Percentiles rank a stretch among this genome's conserved stretches.
Conservation (phyloP, 53 echinoderm and acorn worm genomes). For the Zoroaster sp. region DNA sequence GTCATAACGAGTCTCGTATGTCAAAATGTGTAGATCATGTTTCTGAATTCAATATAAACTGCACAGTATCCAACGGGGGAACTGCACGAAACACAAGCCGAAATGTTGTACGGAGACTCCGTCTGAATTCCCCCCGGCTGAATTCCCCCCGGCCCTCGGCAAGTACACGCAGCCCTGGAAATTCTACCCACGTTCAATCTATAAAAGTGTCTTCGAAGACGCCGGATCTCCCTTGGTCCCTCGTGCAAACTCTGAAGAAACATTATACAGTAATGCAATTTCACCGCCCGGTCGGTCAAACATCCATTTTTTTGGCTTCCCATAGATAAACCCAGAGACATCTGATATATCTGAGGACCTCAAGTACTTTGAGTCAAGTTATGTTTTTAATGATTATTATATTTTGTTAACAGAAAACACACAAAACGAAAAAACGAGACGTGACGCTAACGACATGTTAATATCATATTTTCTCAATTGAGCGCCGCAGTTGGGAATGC, state of each 20-base stretch:
- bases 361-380: background rate
- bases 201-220: background rate
- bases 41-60: background rate
- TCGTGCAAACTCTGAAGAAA: background rate
- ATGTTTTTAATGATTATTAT: no score
- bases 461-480: background rate
- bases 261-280: background rate
- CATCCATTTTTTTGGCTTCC: background rate
- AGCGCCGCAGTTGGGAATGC: background rate
- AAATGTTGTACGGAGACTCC: background rate
- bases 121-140: background rate
- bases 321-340: background rate
- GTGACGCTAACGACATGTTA: background rate
- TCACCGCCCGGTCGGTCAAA: background rate
- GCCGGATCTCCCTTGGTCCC: background rate
- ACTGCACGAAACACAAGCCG: background rate
- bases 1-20: background rate
- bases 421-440: background rate
- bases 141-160: background rate
- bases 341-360: background rate
- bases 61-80: background rate
- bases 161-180: background rate
- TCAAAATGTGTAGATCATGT: background rate
- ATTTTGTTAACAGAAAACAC: no score
- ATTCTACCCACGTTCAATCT: background rate